phyloP scores from a whole-genome alignment of 2,888 invertebrate genomes.

The Cerceris rybyensis region DNA sequence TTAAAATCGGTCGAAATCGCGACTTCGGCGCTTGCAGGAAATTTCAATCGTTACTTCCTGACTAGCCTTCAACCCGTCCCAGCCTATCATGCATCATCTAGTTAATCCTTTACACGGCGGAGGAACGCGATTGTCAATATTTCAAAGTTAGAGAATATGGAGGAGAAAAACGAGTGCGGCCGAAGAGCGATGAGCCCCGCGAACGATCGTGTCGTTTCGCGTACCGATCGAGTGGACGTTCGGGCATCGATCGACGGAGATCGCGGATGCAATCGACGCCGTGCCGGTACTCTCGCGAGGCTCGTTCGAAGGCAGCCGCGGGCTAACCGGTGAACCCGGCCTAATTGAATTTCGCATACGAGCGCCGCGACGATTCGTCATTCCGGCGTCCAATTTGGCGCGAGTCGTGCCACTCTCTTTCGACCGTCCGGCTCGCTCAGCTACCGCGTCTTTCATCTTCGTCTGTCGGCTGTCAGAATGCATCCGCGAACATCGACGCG shows the following conservation, averaged over 20 bases:
- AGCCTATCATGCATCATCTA: slow-evolving; percentile 29
- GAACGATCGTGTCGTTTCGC: slow-evolving; percentile 3
- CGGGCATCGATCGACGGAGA: slow-evolving; percentile 38
- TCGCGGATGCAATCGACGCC: slow-evolving; percentile 48
- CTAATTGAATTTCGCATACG: slow-evolving; percentile 70
- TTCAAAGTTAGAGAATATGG: slow-evolving; percentile 37
- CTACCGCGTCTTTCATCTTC: slow-evolving; percentile 62
- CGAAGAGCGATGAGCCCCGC: slow-evolving; percentile 32
- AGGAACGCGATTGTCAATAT: slow-evolving; percentile 49
- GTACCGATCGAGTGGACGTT: slow-evolving; percentile 18
- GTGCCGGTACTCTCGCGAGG: slow-evolving; percentile 50
- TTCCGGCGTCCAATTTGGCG: slow-evolving; percentile 66
- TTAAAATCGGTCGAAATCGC: too few species aligned
- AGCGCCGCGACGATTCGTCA: slow-evolving; percentile 65
- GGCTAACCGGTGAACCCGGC: slow-evolving; percentile 60
- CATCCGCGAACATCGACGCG: slow-evolving; percentile 33
- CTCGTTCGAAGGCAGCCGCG: slow-evolving; percentile 59
- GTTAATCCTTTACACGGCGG: slow-evolving; percentile 43
- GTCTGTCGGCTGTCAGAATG: slow-evolving; percentile 49
- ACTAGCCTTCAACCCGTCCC: background rate
- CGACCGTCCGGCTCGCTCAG: slow-evolving; percentile 35
- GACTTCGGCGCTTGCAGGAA: too few species aligned
- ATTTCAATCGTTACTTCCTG: slow-evolving; percentile 5
- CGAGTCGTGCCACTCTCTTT: slow-evolving; percentile 64
- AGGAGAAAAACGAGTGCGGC: slow-evolving; percentile 39